Conservation (phyloP, 2,797 vertebrate species). For the Chaetodon trifasciatus region DNA sequence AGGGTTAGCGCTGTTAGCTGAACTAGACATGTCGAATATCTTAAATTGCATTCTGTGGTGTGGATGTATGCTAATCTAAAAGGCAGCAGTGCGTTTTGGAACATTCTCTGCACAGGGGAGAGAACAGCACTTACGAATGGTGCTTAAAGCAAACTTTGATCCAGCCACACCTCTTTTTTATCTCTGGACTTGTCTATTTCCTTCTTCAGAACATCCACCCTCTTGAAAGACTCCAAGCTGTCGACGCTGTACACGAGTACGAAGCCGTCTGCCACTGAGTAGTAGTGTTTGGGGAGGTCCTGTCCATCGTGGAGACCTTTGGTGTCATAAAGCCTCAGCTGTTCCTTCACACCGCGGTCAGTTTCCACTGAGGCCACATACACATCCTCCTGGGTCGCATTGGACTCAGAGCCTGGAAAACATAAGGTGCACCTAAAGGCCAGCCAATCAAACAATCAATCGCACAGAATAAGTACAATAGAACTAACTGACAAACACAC, state of each 20-base stretch:
- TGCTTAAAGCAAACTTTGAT: neutral
- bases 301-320: slow-evolving; percentile 90
- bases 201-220: slow-evolving; percentile 93
- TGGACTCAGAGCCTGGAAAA: slow-evolving; percentile 87
- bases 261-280: slow-evolving; percentile 93
- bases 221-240: slow-evolving; percentile 93
- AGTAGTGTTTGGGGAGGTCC: slow-evolving; percentile 95
- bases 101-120: neutral
- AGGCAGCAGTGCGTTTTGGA: neutral
- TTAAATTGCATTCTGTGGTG: neutral
- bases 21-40: neutral
- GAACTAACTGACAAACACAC: too few relatives aligned
- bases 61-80: neutral
- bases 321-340: slow-evolving; percentile 95
- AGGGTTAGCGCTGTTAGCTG: too few relatives aligned
- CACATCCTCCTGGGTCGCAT: slow-evolving; percentile 94
- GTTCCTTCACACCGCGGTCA: slow-evolving; percentile 93
- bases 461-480: too few relatives aligned
- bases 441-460: too few relatives aligned
- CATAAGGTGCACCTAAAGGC: too few relatives aligned
- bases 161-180: slow-evolving; percentile 92
- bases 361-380: slow-evolving; percentile 96
- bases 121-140: neutral
- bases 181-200: slow-evolving; percentile 95
- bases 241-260: slow-evolving; percentile 95